Evolutionary conservation across 2,797 vertebrate genomes (phyloP).

Genomic region (Paedocypris micromegethes): DNA sequence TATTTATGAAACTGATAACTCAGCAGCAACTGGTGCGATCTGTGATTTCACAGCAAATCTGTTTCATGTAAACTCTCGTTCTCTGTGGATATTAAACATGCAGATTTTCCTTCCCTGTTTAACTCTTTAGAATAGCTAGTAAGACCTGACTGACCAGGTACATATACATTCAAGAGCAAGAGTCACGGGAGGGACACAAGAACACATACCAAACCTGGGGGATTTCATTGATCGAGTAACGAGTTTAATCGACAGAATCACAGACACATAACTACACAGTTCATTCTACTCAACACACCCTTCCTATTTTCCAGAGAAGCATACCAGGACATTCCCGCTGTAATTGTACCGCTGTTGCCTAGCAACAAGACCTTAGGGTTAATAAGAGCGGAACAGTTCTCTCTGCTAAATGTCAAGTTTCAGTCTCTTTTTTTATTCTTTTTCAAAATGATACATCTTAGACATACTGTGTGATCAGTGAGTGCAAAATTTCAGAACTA

Average conservation of each 20-base stretch:
- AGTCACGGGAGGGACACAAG: not conserved
- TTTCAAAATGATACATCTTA: not conserved
- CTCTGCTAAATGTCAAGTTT: conserved; percentile 48
- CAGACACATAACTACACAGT: not conserved
- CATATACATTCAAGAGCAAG: not conserved
- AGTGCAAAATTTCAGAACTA: too few species aligned
- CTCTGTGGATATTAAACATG: not conserved
- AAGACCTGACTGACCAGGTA: conserved; percentile 26
- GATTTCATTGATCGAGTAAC: not conserved
- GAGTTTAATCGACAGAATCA: conserved; percentile 5
- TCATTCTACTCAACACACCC: not conserved
- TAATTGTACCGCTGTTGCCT: conserved; percentile 69
- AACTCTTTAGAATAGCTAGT: not conserved
- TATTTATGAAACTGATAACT: conserved; percentile 29
- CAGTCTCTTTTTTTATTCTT: conserved; percentile 13
- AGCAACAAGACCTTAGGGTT: conserved; percentile 66
- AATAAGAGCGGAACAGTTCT: conserved; percentile 41
- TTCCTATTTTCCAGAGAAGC: conserved; percentile 25
- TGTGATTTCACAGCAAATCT: conserved; percentile 14
- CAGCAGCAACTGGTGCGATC: conserved; percentile 16
- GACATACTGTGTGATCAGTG: not conserved
- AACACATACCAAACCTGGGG: not conserved
- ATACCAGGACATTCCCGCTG: conserved; percentile 59
- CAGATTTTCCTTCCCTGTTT: not conserved
- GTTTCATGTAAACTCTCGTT: not conserved